Evolutionary conservation across 2,888 invertebrate species (phyloP).

Genomic region (Neoitamus cyanurus): DNA sequence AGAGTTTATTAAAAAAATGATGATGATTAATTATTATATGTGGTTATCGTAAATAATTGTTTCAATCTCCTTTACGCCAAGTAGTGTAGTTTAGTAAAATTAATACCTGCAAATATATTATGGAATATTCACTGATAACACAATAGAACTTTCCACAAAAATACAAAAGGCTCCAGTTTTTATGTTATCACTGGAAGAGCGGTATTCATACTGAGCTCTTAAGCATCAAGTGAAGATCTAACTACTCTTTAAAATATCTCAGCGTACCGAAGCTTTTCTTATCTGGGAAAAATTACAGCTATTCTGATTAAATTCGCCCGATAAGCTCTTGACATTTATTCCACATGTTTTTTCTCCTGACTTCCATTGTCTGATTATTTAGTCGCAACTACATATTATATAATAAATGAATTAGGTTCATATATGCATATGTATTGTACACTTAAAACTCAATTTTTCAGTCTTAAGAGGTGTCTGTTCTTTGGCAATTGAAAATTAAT

Average conservation of each 20-base stretch:
- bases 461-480: background rate
- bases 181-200: slow-evolving; percentile 66
- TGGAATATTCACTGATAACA: background rate
- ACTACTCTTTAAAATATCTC: background rate
- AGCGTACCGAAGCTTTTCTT: background rate
- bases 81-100: background rate
- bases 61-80: background rate
- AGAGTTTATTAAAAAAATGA: background rate
- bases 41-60: background rate
- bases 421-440: background rate
- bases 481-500: background rate
- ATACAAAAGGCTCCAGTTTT: slow-evolving; percentile 51
- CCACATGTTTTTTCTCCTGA: background rate
- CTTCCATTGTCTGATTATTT: background rate
- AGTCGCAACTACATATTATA: background rate
- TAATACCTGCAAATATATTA: background rate
- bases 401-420: background rate
- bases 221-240: background rate
- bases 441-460: background rate
- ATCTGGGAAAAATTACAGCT: background rate
- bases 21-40: background rate
- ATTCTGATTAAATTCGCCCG: background rate
- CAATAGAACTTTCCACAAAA: background rate
- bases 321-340: background rate
- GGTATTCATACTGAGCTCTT: slow-evolving; percentile 57